Evolutionary conservation across 2,113 vertebrate species (phyloP).

Genomic region (Aramus guarauna): DNA sequence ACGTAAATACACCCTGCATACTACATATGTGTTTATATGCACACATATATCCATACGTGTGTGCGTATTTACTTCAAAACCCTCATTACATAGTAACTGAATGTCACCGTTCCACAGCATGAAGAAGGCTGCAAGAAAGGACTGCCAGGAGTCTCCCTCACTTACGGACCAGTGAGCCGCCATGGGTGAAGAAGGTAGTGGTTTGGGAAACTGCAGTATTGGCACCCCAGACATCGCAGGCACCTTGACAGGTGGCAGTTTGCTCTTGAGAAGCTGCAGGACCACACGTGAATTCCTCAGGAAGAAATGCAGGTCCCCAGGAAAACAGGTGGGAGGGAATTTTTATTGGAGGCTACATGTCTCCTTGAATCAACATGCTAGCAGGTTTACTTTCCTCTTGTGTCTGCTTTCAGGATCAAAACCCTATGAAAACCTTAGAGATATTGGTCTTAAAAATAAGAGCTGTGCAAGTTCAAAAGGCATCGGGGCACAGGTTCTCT

Average conservation of each 20-base stretch:
- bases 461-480: neutral
- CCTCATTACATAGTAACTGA: neutral
- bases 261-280: neutral
- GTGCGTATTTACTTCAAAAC: neutral
- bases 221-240: neutral
- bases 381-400: neutral
- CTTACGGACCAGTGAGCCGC: neutral
- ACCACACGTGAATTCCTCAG: neutral
- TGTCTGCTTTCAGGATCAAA: neutral
- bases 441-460: neutral
- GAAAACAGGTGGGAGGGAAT: neutral
- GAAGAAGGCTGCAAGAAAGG: neutral
- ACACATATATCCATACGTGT: accelerated
- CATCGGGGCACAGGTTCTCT: neutral
- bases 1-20: neutral
- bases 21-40: neutral
- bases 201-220: neutral
- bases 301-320: neutral
- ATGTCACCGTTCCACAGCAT: neutral
- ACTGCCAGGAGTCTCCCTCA: neutral
- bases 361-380: neutral
- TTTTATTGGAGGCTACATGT: neutral
- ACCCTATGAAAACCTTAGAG: neutral
- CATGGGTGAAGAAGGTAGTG: accelerated
- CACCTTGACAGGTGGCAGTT: neutral